These are phyloP conservation scores for Troglohyphantes excavatus DNA, from an alignment of 2,888 invertebrate genomes.

Conservation along the genomic window DNA sequence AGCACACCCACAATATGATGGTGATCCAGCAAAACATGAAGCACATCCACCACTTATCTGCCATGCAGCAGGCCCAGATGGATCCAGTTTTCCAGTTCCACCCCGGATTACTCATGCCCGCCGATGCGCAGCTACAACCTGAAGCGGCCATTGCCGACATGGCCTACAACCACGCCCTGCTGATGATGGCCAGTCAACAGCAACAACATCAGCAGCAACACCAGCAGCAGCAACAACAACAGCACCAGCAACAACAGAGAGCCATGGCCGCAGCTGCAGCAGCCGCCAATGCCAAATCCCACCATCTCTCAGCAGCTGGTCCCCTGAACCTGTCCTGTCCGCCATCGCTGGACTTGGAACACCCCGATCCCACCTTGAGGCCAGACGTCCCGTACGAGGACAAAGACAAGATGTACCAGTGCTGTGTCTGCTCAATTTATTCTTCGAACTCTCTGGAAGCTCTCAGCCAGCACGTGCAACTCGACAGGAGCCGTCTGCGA, in stretches of 20 bases:
- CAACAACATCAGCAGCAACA: slow-evolving; percentile 82
- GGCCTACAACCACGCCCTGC: slow-evolving; percentile 96
- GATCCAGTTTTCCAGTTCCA: slow-evolving; percentile 82
- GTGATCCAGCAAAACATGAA: slow-evolving; percentile 98
- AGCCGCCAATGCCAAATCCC: slow-evolving; percentile 55
- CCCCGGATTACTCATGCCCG: slow-evolving; percentile 81
- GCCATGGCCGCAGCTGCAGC: slow-evolving; percentile 54
- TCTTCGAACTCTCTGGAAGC: slow-evolving; percentile 95
- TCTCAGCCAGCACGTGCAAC: slow-evolving; percentile 94
- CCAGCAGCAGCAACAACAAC: slow-evolving; percentile 72
- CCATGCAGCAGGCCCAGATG: slow-evolving; percentile 84
- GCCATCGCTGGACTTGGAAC: slow-evolving; percentile 89
- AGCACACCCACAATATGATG: slow-evolving; percentile 98
- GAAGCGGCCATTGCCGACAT: slow-evolving; percentile 96
- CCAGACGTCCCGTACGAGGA: slow-evolving; percentile 81
- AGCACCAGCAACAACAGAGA: slow-evolving; percentile 52
- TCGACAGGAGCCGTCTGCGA: slow-evolving; percentile 93
- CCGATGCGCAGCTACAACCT: slow-evolving; percentile 86
- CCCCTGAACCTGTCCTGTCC: slow-evolving; percentile 69
- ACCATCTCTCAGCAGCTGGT: slow-evolving; percentile 38
- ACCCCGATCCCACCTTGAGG: slow-evolving; percentile 89
- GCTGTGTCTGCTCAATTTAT: slow-evolving; percentile 96
- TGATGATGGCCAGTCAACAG: slow-evolving; percentile 90
- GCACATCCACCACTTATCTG: slow-evolving; percentile 95
- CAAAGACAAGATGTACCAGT: slow-evolving; percentile 88